phyloP scores from a whole-genome alignment of 2,797 vertebrate genomes.

The Sylvia borin region DNA sequence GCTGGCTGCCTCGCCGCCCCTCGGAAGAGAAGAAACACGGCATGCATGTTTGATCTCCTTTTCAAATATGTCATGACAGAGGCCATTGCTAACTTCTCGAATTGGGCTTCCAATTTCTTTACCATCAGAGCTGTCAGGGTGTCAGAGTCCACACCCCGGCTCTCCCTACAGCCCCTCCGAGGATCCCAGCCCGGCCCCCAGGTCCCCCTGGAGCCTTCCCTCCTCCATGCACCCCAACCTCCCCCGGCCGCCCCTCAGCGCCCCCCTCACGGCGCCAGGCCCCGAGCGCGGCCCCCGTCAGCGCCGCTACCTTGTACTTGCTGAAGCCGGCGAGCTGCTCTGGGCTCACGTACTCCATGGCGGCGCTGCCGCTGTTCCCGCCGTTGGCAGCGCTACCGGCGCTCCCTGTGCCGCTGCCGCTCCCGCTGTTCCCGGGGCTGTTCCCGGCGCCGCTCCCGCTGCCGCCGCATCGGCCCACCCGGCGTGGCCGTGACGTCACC shows the following conservation, averaged over 20 bases:
- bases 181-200: background rate
- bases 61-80: no score
- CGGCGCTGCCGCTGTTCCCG: no score
- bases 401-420: background rate
- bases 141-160: background rate
- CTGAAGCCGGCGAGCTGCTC: slow-evolving; percentile 27
- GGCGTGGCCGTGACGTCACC: background rate
- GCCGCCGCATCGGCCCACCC: background rate
- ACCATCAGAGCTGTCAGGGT: no score
- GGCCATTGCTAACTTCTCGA: no score
- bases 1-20: no score
- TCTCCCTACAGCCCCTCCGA: background rate
- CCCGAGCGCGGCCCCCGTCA: background rate
- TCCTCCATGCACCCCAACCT: background rate
- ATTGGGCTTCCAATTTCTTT: no score
- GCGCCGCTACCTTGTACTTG: slow-evolving; percentile 4
- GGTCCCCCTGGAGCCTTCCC: background rate
- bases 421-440: background rate
- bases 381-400: background rate
- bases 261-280: background rate
- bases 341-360: slow-evolving; percentile 23
- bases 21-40: no score
- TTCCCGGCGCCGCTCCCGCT: background rate
- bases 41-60: no score
- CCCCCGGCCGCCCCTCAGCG: background rate